These are phyloP conservation scores for Passer montanus DNA, from an alignment of 2,113 vertebrate species.

Conservation along the genomic window DNA sequence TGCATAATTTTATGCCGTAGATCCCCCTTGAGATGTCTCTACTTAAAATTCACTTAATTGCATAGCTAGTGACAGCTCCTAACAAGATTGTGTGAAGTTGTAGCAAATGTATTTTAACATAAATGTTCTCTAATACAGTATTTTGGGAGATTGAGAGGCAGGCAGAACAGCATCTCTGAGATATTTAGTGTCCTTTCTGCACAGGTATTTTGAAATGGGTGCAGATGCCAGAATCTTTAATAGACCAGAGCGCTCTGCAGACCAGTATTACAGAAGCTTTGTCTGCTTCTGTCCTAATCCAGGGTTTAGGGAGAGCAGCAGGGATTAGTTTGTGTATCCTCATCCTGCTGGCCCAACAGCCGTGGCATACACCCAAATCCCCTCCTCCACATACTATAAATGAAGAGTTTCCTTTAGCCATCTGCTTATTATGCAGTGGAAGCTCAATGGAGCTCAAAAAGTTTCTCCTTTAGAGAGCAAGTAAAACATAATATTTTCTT, in stretches of 20 bases:
- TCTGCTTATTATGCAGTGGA: conserved; percentile 4
- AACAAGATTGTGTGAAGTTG: neutral
- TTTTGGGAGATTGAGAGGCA: neutral
- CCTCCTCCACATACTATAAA: conserved; percentile 31
- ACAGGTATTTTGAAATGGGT: neutral
- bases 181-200: neutral
- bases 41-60: conserved; percentile 31
- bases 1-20: neutral
- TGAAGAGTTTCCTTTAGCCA: neutral
- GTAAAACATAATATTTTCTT: neutral
- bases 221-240: neutral
- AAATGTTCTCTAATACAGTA: neutral
- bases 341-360: neutral
- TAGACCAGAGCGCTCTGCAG: neutral
- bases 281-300: conserved; percentile 15
- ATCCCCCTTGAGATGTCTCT: neutral
- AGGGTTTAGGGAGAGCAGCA: conserved; percentile 39
- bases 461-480: neutral
- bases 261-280: conserved; percentile 14
- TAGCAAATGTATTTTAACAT: neutral
- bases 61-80: neutral
- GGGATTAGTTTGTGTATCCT: conserved; percentile 51
- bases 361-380: neutral
- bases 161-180: neutral
- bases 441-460: neutral